These are phyloP conservation scores for Pristiophorus japonicus DNA, from an alignment of 2,113 vertebrate species.

Conservation along the genomic window DNA sequence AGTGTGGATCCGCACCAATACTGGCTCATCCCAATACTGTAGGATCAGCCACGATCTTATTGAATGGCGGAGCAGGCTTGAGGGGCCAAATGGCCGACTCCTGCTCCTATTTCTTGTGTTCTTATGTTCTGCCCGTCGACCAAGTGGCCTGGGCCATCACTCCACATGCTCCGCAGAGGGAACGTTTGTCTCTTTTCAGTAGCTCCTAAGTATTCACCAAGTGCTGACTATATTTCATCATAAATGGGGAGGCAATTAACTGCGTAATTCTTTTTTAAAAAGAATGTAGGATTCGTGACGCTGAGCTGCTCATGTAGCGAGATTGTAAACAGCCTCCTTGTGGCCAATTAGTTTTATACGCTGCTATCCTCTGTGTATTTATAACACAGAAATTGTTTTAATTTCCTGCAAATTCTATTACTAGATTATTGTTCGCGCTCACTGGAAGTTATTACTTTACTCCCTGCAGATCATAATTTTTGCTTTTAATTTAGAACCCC, in stretches of 20 bases:
- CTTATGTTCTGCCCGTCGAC: neutral
- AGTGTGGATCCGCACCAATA: neutral
- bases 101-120: no score
- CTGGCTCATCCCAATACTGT: no score
- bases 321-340: constrained; percentile 29
- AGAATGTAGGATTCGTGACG: neutral
- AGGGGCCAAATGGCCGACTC: no score
- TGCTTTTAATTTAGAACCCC: constrained; percentile 31
- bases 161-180: no score
- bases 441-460: constrained; percentile 13
- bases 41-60: no score
- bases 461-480: constrained; percentile 33
- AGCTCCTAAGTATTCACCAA: neutral
- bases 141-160: neutral
- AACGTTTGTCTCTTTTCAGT: neutral
- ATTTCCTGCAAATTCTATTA: constrained; percentile 35
- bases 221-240: neutral
- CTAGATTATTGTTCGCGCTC: constrained; percentile 18
- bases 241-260: constrained; percentile 21
- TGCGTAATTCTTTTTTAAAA: neutral
- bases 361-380: constrained; percentile 35
- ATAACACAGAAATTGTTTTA: constrained; percentile 17
- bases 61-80: no score
- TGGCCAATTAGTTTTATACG: constrained; percentile 30
- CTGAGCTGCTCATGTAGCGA: neutral